These are phyloP conservation scores for Synaphobranchus kaupii DNA, from an alignment of 2,797 vertebrate species.

Conservation along the genomic window DNA sequence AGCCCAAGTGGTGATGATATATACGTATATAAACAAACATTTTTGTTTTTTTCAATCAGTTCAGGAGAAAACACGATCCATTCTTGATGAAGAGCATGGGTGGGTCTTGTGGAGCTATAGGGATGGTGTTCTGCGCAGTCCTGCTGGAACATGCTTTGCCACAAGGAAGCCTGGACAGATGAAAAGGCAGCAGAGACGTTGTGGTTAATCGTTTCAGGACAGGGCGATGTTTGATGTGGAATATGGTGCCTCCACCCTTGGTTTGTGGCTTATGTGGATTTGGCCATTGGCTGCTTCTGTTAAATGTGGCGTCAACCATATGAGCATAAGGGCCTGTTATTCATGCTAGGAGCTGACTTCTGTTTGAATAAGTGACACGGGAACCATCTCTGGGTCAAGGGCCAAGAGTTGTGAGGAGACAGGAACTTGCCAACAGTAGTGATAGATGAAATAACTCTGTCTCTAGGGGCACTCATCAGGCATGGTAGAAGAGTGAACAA, in stretches of 20 bases:
- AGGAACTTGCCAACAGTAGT: background rate
- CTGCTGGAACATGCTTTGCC: background rate
- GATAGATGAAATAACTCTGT: background rate
- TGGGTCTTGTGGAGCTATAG: background rate
- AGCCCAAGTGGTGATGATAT: background rate
- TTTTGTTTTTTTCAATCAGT: background rate
- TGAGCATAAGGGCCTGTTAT: background rate
- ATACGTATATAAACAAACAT: background rate
- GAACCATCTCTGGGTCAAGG: background rate
- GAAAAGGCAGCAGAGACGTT: background rate
- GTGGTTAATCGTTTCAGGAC: background rate
- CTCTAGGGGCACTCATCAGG: background rate
- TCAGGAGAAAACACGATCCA: background rate
- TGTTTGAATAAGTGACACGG: background rate
- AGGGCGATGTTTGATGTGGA: background rate
- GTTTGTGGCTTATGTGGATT: background rate
- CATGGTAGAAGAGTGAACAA: background rate
- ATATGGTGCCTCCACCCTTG: background rate
- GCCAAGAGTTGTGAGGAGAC: background rate
- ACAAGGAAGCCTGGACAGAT: background rate
- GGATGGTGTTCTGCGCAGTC: background rate
- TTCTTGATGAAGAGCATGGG: background rate
- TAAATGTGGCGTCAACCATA: slow-evolving; percentile 2
- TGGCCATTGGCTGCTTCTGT: background rate
- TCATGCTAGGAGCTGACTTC: background rate